phyloP scores from a whole-genome alignment of 2,113 vertebrate genomes.

The Hiodon alosoides region DNA sequence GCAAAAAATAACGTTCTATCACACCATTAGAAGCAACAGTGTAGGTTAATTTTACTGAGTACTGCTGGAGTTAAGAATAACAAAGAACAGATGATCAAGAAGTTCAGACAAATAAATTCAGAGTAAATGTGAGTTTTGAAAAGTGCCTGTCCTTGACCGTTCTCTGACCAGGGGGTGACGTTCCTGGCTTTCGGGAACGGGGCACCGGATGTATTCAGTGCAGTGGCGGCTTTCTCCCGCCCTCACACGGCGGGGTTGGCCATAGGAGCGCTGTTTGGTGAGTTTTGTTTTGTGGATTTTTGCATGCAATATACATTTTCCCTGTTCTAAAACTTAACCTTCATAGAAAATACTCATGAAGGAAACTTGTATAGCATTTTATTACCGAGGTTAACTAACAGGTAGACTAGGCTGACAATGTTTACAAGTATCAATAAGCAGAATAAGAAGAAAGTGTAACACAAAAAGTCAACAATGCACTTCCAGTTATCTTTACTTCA shows the following conservation, averaged over 20 bases:
- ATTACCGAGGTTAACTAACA: too few species aligned
- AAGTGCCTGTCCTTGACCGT: slow-evolving; percentile 59
- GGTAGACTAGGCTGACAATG: too few species aligned
- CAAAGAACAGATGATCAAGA: not conserved
- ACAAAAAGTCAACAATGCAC: too few species aligned
- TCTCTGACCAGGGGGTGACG: slow-evolving; percentile 80
- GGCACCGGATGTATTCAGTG: slow-evolving; percentile 93
- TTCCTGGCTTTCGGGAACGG: slow-evolving; percentile 94
- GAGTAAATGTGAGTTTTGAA: not conserved
- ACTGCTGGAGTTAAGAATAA: not conserved
- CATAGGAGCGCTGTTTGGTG: slow-evolving; percentile 87
- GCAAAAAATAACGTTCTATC: not conserved
- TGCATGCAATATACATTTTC: too few species aligned
- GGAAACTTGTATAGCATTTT: too few species aligned
- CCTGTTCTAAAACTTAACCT: too few species aligned
- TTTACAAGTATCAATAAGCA: too few species aligned
- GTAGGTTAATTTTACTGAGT: not conserved
- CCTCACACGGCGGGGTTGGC: slow-evolving; percentile 85
- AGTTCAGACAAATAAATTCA: not conserved
- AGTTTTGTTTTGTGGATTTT: not conserved
- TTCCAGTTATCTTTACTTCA: too few species aligned
- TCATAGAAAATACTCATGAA: too few species aligned
- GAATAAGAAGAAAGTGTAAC: too few species aligned
- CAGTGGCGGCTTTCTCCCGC: slow-evolving; percentile 82
- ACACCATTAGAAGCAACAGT: not conserved